Evolutionary conservation across 2,797 vertebrate genomes (phyloP).

Genomic region (Heterohyrax brucei): DNA sequence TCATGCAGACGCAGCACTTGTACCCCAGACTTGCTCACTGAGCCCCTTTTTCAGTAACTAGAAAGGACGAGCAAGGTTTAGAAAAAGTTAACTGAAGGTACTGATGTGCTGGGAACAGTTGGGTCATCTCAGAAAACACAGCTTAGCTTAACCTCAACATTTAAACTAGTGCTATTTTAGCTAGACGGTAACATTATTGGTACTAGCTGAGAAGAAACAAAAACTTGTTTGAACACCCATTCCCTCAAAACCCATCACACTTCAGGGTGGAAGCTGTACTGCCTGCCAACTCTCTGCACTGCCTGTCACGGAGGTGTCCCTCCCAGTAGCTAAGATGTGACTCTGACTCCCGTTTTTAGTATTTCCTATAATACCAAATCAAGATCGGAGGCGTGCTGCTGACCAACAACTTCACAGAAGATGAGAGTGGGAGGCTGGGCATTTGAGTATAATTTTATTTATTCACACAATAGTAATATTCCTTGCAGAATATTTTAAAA

Average conservation of each 20-base stretch:
- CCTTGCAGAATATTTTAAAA: not conserved
- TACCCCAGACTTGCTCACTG: not conserved
- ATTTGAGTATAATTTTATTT: not conserved
- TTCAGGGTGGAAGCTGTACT: not conserved
- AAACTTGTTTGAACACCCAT: not conserved
- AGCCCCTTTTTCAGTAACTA: not conserved
- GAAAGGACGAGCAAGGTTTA: not conserved
- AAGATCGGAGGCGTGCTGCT: not conserved
- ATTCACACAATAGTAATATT: not conserved
- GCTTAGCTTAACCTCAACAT: constrained; percentile 10
- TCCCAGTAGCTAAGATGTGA: not conserved
- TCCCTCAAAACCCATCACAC: constrained; percentile 39
- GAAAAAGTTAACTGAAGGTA: not conserved
- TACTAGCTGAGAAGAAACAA: not conserved
- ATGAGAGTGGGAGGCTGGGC: not conserved
- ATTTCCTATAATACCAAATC: constrained; percentile 1
- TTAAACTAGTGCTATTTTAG: constrained; percentile 2
- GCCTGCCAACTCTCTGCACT: constrained; percentile 12
- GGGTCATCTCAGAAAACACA: constrained; percentile 15
- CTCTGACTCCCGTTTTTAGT: constrained; percentile 15
- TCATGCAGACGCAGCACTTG: not conserved
- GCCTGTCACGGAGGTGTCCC: not conserved
- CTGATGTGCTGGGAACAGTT: not conserved
- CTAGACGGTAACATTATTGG: constrained; percentile 10
- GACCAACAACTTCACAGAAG: not conserved